phyloP scores from a whole-genome alignment of 2,888 invertebrate genomes.

The Drosophila diplacantha region DNA sequence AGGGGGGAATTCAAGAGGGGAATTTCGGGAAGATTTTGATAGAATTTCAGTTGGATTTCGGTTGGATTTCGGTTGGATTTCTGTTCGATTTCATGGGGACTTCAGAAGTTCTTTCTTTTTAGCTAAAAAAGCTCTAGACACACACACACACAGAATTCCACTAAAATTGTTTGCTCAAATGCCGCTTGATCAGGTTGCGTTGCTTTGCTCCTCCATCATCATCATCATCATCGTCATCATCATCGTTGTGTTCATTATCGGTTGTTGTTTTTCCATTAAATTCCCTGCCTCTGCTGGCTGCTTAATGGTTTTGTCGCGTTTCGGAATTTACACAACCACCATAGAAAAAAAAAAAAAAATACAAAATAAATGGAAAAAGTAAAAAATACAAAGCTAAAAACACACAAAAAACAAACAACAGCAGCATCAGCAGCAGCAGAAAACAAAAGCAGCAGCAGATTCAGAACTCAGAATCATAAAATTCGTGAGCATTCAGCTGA shows the following conservation, averaged over 20 bases:
- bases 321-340: conserved; percentile 61
- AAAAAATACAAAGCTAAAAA: conserved; percentile 12
- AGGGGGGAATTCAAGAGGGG: background rate
- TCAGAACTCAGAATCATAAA: conserved; percentile 44
- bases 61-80: background rate
- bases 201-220: background rate
- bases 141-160: background rate
- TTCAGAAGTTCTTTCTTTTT: background rate
- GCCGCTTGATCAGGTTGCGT: conserved; percentile 22
- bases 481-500: conserved; percentile 63
- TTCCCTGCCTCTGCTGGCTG: conserved; percentile 40
- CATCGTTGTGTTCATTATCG: conserved; percentile 9
- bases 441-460: conserved; percentile 31
- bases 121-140: background rate
- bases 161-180: background rate
- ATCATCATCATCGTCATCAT: conserved; percentile 16
- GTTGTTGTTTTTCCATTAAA: conserved; percentile 52
- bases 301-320: conserved; percentile 69
- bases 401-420: conserved; percentile 33
- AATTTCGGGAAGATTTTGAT: too few species aligned
- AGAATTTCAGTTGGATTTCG: too few species aligned
- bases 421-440: background rate
- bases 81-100: background rate
- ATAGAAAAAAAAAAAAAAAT: conserved; percentile 11
- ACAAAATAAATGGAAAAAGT: conserved; percentile 6